phyloP scores from a whole-genome alignment of 2,888 invertebrate genomes.

The Timema cristinae region DNA sequence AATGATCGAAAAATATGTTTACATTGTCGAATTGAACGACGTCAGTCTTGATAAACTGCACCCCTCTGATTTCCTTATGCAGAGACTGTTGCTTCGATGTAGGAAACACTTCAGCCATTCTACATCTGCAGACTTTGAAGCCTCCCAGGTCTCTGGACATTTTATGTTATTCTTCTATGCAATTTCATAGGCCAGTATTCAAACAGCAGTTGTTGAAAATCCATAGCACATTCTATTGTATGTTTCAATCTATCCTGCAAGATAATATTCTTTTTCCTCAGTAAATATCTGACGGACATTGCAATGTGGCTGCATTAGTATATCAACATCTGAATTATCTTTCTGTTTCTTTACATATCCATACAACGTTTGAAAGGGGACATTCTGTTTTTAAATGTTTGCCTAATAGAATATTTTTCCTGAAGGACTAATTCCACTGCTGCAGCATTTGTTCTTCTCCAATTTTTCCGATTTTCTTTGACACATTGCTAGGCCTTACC shows the following conservation, averaged over 20 bases:
- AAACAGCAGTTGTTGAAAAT: background rate
- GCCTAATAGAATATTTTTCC: too few species aligned
- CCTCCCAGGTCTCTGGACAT: background rate
- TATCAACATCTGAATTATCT: background rate
- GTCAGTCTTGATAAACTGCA: constrained; percentile 5
- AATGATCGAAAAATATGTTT: too few species aligned
- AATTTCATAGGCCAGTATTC: background rate
- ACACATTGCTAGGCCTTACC: too few species aligned
- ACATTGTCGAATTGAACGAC: background rate
- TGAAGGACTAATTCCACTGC: too few species aligned
- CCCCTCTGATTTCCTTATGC: background rate
- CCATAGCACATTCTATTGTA: constrained; percentile 6
- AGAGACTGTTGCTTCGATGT: background rate
- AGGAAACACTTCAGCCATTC: background rate
- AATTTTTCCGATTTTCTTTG: too few species aligned
- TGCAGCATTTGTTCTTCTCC: too few species aligned
- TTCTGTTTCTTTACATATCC: background rate
- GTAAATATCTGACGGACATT: background rate
- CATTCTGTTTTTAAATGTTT: background rate
- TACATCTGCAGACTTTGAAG: background rate
- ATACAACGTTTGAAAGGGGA: constrained; percentile 9
- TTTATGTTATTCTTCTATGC: background rate
- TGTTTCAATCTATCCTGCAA: background rate
- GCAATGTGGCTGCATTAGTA: background rate
- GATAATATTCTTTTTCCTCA: background rate